Evolutionary conservation across 2,113 vertebrate species (phyloP).

Genomic region (Callorhinus ursinus): DNA sequence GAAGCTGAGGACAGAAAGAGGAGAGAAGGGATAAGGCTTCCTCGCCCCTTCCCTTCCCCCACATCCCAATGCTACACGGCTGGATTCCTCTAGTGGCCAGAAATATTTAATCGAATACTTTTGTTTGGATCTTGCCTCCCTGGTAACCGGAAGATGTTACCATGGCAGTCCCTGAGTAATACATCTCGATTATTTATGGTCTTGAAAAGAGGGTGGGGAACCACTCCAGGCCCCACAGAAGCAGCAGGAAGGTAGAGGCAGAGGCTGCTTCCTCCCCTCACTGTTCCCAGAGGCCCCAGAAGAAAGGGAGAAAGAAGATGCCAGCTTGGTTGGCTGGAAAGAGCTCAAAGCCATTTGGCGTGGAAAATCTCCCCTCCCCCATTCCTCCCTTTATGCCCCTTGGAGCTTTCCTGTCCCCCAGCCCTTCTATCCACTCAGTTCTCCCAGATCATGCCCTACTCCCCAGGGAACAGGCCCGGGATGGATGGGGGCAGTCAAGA

Average conservation of each 20-base stretch:
- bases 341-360: neutral
- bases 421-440: neutral
- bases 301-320: neutral
- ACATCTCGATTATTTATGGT: conserved; percentile 85
- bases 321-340: neutral
- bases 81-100: conserved; percentile 75
- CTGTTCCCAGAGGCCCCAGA: neutral
- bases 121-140: conserved; percentile 81
- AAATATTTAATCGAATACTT: conserved; percentile 82
- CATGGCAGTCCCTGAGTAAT: conserved; percentile 86
- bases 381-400: neutral
- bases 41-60: neutral
- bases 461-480: neutral
- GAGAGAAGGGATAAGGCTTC: conserved; percentile 16
- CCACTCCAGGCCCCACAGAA: conserved; percentile 71
- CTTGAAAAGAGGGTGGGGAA: conserved; percentile 76
- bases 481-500: neutral
- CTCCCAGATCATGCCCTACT: neutral
- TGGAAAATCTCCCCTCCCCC: neutral
- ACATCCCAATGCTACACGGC: neutral
- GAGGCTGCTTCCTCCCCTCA: conserved; percentile 16
- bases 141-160: conserved; percentile 85
- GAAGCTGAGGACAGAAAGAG: neutral
- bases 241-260: conserved; percentile 20
- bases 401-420: neutral